Evolutionary conservation across 2,888 invertebrate genomes (phyloP), one percentile per base, ranked within the genome.

Genomic region (Troglohyphantes excavatus): DNA sequence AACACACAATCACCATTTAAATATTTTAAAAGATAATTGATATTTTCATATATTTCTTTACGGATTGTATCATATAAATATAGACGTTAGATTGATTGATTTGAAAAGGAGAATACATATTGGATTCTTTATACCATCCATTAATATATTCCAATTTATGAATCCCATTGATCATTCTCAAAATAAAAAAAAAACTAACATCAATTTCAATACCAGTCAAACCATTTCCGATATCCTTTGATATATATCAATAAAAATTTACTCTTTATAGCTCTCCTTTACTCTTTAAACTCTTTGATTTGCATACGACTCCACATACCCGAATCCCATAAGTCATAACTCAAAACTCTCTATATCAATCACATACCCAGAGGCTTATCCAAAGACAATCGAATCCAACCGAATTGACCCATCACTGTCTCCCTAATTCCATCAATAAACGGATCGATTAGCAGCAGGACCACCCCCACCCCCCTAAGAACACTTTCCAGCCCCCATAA

Each of bases 371-470:
- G 19, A 17, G 33, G 27, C 76, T 33, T 76, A 59, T 21, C 19
- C 7, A 61, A 59, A 76, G 33, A 76, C 61, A 76, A 76, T 61
- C 29, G 9, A 76, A 76, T 21, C 59, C 61, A 29, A 76, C 29
- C 59, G 6, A 76, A 76, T 59, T 29, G 23, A 27, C 46, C 61
- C 61, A 61, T 76, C 59, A 76, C 23, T 72, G 72, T 72, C 72
- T 7, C 23, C 72, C 26, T 2, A 72, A 23, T n/a, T 17, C 21
- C 70, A 43, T 70, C 70, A 70, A 70, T 70, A 46, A 72, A 72
- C 23, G 46, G 72, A 72, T 76, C 76, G 76, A 76, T 76, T 76
- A 75, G 13, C 26, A 17, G 53, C 9, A 46, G 46, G 46, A 26
- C 23, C 23, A 26, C 26, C 46, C 21, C n/a, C 29, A 27, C 33